These are phyloP conservation scores for Cochlearius cochlearius DNA, from an alignment of 2,113 vertebrate species.

Conservation along the genomic window DNA sequence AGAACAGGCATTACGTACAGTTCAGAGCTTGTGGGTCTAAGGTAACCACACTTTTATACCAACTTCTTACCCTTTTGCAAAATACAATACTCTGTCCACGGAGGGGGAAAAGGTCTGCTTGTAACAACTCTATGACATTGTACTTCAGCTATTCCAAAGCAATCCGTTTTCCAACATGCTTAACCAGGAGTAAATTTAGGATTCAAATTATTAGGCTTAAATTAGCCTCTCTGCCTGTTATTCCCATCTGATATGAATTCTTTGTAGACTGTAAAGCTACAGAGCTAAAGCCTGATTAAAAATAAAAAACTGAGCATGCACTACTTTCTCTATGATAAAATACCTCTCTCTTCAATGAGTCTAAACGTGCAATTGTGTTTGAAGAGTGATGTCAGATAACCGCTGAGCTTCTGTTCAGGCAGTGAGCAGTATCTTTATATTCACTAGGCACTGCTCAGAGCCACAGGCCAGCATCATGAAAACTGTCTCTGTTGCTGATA, in stretches of 20 bases:
- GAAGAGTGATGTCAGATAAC: not conserved
- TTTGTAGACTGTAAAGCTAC: not conserved
- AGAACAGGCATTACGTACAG: not conserved
- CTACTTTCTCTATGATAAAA: not conserved
- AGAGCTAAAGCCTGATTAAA: not conserved
- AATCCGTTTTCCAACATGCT: not conserved
- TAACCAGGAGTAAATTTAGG: not conserved
- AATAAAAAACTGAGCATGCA: not conserved
- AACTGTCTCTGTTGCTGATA: not conserved
- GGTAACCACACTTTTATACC: not conserved
- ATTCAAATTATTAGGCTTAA: conserved; percentile 5
- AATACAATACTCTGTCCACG: not conserved
- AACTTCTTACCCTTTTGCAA: not conserved
- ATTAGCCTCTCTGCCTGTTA: conserved; percentile 4
- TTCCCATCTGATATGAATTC: not conserved
- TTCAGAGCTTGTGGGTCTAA: not conserved
- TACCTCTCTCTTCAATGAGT: not conserved
- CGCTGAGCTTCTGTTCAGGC: not conserved
- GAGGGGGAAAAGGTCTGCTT: not conserved
- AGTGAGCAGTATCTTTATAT: not conserved
- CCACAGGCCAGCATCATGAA: not conserved
- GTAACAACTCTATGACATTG: not conserved
- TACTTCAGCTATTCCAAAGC: not conserved
- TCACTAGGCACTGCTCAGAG: not conserved
- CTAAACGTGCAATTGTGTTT: not conserved